phyloP scores from a whole-genome alignment of 2,888 invertebrate species.

The Scaptomyza reducta region DNA sequence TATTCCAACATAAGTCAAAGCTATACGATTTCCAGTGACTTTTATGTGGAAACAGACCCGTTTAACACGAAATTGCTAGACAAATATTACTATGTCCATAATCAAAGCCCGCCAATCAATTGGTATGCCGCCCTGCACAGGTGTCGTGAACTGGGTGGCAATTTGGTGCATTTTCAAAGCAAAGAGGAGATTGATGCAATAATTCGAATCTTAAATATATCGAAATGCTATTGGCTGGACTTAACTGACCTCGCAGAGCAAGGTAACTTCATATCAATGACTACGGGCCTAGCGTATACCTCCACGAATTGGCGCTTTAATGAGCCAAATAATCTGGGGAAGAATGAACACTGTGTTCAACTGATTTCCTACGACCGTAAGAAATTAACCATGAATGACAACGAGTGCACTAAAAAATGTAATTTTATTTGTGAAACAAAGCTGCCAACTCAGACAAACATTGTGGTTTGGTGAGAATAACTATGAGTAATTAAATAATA shows the following conservation, averaged over 20 bases:
- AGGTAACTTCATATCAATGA: slow-evolving; percentile 9
- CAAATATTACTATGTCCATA: slow-evolving; percentile 31
- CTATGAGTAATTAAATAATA: background rate
- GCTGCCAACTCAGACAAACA: slow-evolving; percentile 13
- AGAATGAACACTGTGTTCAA: slow-evolving; percentile 20
- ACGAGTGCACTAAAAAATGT: background rate
- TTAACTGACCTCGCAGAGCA: background rate
- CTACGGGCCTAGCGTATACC: too few relatives aligned
- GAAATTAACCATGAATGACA: slow-evolving; percentile 24
- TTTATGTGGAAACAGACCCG: background rate
- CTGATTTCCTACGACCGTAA: background rate
- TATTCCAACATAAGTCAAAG: background rate
- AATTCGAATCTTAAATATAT: background rate
- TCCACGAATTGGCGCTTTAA: too few relatives aligned
- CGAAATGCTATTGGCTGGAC: slow-evolving; percentile 16
- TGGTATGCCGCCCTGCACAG: slow-evolving; percentile 33
- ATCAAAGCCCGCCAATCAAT: background rate
- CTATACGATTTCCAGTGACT: slow-evolving; percentile 2
- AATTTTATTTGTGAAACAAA: slow-evolving; percentile 30
- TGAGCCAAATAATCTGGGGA: slow-evolving; percentile 32
- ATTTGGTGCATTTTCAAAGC: slow-evolving; percentile 20
- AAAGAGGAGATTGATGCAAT: background rate
- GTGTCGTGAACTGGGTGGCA: slow-evolving; percentile 18
- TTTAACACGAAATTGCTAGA: background rate
- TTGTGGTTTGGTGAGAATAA: slow-evolving; percentile 14